phyloP scores from a whole-genome alignment of 2,113 vertebrate genomes.

The Penelope pileata region DNA sequence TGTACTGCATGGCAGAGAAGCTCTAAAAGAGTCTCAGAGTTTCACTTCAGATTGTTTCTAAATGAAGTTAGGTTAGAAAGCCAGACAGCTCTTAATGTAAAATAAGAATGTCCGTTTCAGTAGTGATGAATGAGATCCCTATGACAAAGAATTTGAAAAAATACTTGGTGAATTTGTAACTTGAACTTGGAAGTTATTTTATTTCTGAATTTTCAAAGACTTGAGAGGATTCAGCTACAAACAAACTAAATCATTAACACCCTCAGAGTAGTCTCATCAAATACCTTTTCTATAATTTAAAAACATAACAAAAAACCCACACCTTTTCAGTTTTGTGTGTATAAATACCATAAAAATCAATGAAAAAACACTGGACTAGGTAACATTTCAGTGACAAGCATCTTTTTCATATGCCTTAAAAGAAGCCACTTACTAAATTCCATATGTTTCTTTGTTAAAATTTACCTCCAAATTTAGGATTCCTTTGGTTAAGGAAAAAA shows the following conservation, averaged over 20 bases:
- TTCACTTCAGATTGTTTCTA: not conserved
- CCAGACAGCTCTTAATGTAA: not conserved
- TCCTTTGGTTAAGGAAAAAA: not conserved
- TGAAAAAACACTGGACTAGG: not conserved
- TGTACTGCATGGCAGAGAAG: not conserved
- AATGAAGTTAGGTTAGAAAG: not conserved
- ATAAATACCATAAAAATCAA: not conserved
- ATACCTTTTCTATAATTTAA: not conserved
- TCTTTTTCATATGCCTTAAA: not conserved
- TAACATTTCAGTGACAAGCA: not conserved
- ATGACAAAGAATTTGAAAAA: not conserved
- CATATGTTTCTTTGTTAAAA: not conserved
- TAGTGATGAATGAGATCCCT: not conserved
- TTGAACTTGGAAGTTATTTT: not conserved
- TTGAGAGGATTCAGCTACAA: not conserved
- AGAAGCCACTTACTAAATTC: not conserved
- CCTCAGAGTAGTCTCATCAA: not conserved
- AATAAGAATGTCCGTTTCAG: not conserved
- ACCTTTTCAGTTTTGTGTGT: not conserved
- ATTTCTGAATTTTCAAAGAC: not conserved
- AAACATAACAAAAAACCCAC: not conserved
- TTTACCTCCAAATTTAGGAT: not conserved
- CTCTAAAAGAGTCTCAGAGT: not conserved
- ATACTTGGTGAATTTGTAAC: not conserved
- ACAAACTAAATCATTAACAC: not conserved